Percentiles rank a stretch among this genome's conserved stretches.
phyloP scores from a whole-genome alignment of 92 coral and sea anemone species.

The Desmophyllum pertusum region DNA sequence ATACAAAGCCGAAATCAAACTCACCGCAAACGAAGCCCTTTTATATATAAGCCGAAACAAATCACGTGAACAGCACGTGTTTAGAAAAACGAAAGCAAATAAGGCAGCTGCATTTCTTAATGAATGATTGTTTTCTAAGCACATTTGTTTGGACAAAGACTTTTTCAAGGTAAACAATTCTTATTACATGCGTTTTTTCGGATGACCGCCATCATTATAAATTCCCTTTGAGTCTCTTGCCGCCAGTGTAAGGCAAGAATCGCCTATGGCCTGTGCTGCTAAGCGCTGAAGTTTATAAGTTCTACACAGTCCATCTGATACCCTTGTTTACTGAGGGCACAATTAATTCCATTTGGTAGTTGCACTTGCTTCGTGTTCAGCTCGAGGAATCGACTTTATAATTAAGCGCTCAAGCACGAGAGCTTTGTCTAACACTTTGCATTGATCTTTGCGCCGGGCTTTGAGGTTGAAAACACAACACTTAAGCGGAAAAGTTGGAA shows the following conservation, averaged over 20 bases:
- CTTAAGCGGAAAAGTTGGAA: neutral
- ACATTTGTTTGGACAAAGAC: constrained; percentile 26
- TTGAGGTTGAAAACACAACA: no score
- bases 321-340: no score
- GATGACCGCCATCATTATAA: no score
- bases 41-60: neutral
- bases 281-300: no score
- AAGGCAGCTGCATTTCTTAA: constrained; percentile 20
- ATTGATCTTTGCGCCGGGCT: no score
- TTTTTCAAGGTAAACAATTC: constrained; percentile 11
- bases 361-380: neutral
- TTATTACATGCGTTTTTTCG: neutral
- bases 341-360: neutral
- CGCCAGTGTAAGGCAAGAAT: neutral
- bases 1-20: neutral
- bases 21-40: neutral
- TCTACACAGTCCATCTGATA: no score
- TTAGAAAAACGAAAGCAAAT: neutral
- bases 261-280: no score
- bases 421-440: neutral
- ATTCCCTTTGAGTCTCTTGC: neutral
- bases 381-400: neutral
- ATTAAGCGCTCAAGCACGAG: neutral
- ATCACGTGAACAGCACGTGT: constrained; percentile 35
- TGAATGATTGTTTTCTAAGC: constrained; percentile 1